Evolutionary conservation across 2,797 vertebrate genomes (phyloP).

Genomic region (Sciaenops ocellatus): DNA sequence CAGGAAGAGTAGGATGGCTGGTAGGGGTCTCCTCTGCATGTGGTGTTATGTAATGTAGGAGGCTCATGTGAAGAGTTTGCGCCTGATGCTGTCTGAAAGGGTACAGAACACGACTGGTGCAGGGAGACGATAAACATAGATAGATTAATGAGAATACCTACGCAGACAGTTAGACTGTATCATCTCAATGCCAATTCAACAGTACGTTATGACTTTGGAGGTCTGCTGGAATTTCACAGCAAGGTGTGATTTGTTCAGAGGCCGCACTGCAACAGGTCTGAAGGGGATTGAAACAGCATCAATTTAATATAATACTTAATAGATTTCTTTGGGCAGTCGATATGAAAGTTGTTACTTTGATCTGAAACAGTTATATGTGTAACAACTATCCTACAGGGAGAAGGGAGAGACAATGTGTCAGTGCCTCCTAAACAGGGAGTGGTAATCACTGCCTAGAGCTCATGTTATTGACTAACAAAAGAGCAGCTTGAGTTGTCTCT

Average conservation of each 20-base stretch:
- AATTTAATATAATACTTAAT: not conserved
- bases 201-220: slow-evolving; percentile 25
- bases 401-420: not conserved
- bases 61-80: not conserved
- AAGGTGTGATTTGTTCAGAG: slow-evolving; percentile 6
- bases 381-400: not conserved
- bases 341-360: not conserved
- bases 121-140: not conserved
- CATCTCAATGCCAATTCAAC: not conserved
- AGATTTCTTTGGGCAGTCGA: not conserved
- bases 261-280: not conserved
- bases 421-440: not conserved
- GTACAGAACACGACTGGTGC: not conserved
- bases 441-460: not conserved
- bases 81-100: slow-evolving; percentile 23
- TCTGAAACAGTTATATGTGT: not conserved
- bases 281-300: not conserved
- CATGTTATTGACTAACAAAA: not conserved
- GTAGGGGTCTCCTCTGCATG: slow-evolving; percentile 64
- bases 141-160: slow-evolving; percentile 1
- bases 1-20: slow-evolving; percentile 46
- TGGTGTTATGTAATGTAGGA: slow-evolving; percentile 22
- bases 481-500: not conserved
- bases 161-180: not conserved
- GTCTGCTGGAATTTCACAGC: slow-evolving; percentile 32